A percentile compares a stretch with the other conserved stretches of the same genome.
Evolutionary conservation across 2,113 vertebrate genomes (phyloP).

Genomic region (Tiliqua scincoides): DNA sequence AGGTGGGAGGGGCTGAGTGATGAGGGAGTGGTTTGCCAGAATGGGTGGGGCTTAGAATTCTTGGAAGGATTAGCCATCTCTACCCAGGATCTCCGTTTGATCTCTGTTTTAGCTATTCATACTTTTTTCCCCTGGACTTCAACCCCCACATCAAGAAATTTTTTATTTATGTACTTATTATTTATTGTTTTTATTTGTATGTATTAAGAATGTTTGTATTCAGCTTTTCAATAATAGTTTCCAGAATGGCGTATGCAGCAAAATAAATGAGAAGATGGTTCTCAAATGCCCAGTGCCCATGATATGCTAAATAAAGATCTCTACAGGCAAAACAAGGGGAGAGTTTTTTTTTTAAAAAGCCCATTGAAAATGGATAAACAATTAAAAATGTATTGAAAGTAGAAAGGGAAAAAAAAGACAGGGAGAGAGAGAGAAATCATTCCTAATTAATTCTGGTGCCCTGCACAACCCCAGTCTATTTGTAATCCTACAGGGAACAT

Average conservation of each 20-base stretch:
- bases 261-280: neutral
- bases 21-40: neutral
- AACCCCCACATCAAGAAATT: neutral
- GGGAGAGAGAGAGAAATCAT: slow-evolving; percentile 83
- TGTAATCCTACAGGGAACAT: slow-evolving; percentile 91
- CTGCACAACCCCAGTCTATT: slow-evolving; percentile 86
- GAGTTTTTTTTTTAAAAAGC: slow-evolving; percentile 56
- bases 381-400: slow-evolving; percentile 84
- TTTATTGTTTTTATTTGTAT: no score
- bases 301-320: slow-evolving; percentile 32
- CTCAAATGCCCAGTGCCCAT: slow-evolving; percentile 14
- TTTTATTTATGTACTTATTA: no score
- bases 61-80: neutral
- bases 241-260: no score
- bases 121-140: neutral
- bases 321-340: slow-evolving; percentile 26
- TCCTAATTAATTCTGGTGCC: slow-evolving; percentile 93
- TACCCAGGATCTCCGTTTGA: neutral
- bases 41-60: neutral
- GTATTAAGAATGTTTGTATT: no score
- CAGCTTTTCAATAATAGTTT: no score
- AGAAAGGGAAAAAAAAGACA: slow-evolving; percentile 58
- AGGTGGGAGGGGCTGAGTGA: neutral
- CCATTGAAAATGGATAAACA: slow-evolving; percentile 81
- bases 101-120: no score